Percentiles rank a stretch among this genome's conserved stretches.
Conservation (phyloP, 2,113 vertebrate species). For the Pogona vitticeps region DNA sequence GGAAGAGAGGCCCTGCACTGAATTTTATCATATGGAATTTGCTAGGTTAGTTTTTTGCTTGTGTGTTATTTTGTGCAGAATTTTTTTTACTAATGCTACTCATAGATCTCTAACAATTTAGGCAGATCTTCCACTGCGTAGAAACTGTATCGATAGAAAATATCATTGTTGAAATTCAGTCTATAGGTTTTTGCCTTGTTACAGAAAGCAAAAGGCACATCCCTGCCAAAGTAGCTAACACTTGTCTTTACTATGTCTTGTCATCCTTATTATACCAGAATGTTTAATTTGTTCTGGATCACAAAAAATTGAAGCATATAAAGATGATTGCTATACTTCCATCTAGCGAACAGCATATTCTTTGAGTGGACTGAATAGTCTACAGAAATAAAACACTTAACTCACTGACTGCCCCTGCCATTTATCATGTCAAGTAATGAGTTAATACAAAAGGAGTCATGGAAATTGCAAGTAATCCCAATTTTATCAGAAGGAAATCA, state of each 20-base stretch:
- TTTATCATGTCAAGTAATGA: not conserved
- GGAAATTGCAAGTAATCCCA: not conserved
- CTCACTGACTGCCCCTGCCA: too few species aligned
- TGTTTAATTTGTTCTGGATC: not conserved
- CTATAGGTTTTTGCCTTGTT: not conserved
- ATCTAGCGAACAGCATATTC: not conserved
- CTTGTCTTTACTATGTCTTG: not conserved
- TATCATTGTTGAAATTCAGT: not conserved
- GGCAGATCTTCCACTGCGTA: not conserved
- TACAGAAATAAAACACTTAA: not conserved
- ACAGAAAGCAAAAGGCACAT: not conserved
- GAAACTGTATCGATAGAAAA: not conserved
- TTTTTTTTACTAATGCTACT: not conserved
- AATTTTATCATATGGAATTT: not conserved
- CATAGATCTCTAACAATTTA: not conserved
- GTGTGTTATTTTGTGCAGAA: not conserved
- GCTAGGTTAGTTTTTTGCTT: not conserved
- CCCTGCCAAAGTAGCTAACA: not conserved
- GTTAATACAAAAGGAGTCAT: not conserved
- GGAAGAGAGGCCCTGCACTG: not conserved
- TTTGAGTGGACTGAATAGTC: not conserved
- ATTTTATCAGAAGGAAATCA: not conserved
- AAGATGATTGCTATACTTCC: not conserved
- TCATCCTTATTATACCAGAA: not conserved
- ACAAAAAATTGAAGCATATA: not conserved